Conservation (phyloP, 92 coral and sea anemone genomes). For the Zoanthus solanderi region DNA sequence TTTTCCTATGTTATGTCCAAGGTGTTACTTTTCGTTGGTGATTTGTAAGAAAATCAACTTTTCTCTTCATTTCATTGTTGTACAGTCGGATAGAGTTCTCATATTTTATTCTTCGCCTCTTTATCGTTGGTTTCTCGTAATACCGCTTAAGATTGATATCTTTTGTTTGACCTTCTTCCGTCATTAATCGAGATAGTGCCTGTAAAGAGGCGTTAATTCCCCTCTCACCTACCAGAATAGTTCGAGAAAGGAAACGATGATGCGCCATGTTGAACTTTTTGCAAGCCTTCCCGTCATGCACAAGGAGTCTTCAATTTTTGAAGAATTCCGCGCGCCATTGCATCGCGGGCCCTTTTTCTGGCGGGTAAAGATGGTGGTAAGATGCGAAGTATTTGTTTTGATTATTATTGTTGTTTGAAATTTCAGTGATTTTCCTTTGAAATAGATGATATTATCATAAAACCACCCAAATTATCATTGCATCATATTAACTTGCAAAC, state of each 20-base stretch:
- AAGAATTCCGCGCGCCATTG: constrained; percentile 7
- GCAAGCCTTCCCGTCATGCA: neutral
- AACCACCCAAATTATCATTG: neutral
- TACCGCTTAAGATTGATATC: constrained; percentile 87
- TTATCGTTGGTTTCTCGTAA: constrained; percentile 96
- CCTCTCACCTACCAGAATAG: constrained; percentile 84
- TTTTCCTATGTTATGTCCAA: constrained; percentile 68
- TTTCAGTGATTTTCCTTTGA: neutral
- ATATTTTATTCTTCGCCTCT: constrained; percentile 91
- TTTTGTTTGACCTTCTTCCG: constrained; percentile 84
- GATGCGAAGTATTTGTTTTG: constrained; percentile 40
- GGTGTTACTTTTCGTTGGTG: constrained; percentile 93
- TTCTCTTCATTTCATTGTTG: constrained; percentile 88
- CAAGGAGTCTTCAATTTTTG: neutral
- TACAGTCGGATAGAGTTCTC: constrained; percentile 86
- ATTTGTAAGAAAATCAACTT: constrained; percentile 86
- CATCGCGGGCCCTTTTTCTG: constrained; percentile 69
- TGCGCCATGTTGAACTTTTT: constrained; percentile 92
- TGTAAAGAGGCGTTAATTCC: constrained; percentile 78
- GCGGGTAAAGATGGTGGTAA: constrained; percentile 87
- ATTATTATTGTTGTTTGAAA: constrained; percentile 14
- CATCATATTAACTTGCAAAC: neutral
- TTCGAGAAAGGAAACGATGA: constrained; percentile 88
- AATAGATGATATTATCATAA: neutral
- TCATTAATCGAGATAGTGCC: constrained; percentile 79